A percentile compares a stretch with the other conserved stretches of the same genome.
phyloP scores from a whole-genome alignment of 1,140 invertebrate species.

The Leguminivora glycinivorella region DNA sequence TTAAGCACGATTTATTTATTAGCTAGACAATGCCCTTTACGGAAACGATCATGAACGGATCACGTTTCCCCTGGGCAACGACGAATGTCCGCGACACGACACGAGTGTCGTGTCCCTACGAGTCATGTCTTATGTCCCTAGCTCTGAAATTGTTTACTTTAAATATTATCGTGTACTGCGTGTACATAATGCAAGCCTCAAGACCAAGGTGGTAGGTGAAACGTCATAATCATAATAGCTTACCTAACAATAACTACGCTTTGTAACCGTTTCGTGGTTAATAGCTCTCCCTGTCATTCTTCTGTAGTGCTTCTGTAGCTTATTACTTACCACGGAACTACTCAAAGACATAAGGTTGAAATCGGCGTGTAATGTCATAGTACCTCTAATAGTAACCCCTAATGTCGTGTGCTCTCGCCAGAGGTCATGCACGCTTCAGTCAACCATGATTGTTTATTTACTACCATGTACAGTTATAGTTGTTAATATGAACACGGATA shows the following conservation, averaged over 20 bases:
- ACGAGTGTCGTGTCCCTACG: no score
- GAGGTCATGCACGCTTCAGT: background rate
- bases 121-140: background rate
- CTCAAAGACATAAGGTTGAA: background rate
- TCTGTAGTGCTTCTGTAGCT: no score
- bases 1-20: background rate
- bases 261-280: no score
- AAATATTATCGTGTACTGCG: no score
- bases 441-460: background rate
- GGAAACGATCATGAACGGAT: background rate
- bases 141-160: background rate
- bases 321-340: no score
- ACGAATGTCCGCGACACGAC: background rate
- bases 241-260: no score
- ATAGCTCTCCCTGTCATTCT: no score
- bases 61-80: constrained; percentile 15
- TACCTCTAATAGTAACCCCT: background rate
- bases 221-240: no score
- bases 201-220: no score
- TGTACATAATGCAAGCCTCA: no score
- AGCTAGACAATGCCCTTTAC: constrained; percentile 2
- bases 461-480: no score
- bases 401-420: background rate
- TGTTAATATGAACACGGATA: no score
- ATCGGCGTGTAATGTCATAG: background rate